A percentile compares a stretch with the other conserved stretches of the same genome.
These are phyloP conservation scores for Pristis pectinata DNA, from an alignment of 2,797 vertebrate species.

Conservation along the genomic window DNA sequence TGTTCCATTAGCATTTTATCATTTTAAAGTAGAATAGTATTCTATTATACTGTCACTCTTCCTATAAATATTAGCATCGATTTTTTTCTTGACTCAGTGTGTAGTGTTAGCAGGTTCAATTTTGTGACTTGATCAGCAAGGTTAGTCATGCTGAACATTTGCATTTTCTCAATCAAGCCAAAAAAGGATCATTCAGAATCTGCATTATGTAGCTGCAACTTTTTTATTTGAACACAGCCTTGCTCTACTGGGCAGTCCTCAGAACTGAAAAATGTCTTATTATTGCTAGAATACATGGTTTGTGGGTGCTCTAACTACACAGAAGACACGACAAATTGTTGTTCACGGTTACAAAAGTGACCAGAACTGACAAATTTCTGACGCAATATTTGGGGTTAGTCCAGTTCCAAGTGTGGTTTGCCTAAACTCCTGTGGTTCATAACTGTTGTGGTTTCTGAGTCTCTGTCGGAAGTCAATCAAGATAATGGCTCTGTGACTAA, in stretches of 20 bases:
- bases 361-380: not conserved
- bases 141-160: too few relatives aligned
- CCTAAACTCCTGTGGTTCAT: not conserved
- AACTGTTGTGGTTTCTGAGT: not conserved
- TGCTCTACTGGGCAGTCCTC: not conserved
- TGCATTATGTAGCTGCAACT: not conserved
- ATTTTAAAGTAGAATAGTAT: too few relatives aligned
- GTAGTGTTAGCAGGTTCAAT: too few relatives aligned
- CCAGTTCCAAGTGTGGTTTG: not conserved
- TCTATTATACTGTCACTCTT: not conserved
- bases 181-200: not conserved
- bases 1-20: too few relatives aligned
- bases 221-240: not conserved
- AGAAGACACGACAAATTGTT: not conserved
- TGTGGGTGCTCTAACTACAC: not conserved
- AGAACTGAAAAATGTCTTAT: not conserved
- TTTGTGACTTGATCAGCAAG: not conserved
- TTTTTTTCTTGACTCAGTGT: not conserved
- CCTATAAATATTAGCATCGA: not conserved
- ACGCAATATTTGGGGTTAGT: not conserved
- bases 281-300: not conserved
- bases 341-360: not conserved
- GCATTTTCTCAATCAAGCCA: too few relatives aligned
- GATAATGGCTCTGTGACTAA: constrained; percentile 2
- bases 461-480: not conserved